phyloP scores from a whole-genome alignment of 2,113 vertebrate species.

The Crotophaga sulcirostris region DNA sequence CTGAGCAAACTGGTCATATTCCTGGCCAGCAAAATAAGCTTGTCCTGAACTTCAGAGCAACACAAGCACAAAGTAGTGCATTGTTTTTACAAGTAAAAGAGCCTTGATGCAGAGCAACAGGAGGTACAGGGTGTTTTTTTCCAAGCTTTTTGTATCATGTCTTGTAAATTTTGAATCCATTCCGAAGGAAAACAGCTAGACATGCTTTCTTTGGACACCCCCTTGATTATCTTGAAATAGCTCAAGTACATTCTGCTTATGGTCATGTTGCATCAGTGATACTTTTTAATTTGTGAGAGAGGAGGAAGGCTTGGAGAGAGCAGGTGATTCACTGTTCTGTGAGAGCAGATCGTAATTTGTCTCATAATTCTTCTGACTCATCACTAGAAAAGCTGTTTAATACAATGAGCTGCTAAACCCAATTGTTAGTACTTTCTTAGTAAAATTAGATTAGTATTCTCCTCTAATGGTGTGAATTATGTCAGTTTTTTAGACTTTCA shows the following conservation, averaged over 20 bases:
- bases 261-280: not conserved
- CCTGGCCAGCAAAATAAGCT: not conserved
- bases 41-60: not conserved
- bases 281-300: not conserved
- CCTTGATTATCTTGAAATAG: not conserved
- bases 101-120: not conserved
- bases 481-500: not conserved
- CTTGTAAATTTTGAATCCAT: not conserved
- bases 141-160: not conserved
- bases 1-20: not conserved
- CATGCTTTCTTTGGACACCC: not conserved
- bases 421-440: not conserved
- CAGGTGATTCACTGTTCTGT: not conserved
- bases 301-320: not conserved
- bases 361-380: slow-evolving; percentile 11
- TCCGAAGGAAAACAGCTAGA: not conserved
- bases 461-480: not conserved
- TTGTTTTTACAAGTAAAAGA: not conserved
- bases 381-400: not conserved
- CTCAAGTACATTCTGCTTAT: not conserved
- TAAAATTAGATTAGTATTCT: not conserved
- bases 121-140: not conserved
- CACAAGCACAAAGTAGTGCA: not conserved
- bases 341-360: not conserved
- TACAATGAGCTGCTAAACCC: not conserved